Percentiles rank a stretch among this genome's conserved stretches.
These are phyloP conservation scores for Onychomys arenicola DNA, from an alignment of 2,797 vertebrate genomes.

Conservation along the genomic window DNA sequence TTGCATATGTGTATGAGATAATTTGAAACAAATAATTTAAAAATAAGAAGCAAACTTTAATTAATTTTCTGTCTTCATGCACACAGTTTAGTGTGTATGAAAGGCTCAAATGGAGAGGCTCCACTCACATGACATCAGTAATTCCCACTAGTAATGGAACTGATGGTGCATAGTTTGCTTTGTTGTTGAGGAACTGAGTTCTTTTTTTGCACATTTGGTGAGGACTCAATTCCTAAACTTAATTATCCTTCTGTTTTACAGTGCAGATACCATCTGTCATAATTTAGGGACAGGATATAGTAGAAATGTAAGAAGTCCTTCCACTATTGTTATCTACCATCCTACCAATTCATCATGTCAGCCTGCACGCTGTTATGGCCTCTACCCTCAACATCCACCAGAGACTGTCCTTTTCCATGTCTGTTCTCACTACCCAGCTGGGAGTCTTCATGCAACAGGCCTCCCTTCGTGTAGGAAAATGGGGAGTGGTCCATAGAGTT, in stretches of 20 bases:
- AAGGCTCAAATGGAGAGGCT: neutral
- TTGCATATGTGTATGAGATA: too few relatives aligned
- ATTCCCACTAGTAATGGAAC: neutral
- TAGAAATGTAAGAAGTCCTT: neutral
- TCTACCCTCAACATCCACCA: neutral
- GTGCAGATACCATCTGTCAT: neutral
- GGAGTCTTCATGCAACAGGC: neutral
- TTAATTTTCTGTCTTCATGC: neutral
- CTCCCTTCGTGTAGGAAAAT: neutral
- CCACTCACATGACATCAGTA: neutral
- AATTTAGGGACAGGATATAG: neutral
- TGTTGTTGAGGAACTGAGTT: neutral
- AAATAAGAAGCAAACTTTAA: neutral
- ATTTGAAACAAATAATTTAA: neutral
- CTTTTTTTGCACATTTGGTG: neutral
- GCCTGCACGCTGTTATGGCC: neutral
- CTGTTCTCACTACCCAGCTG: neutral
- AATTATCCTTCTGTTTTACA: neutral
- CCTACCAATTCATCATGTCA: neutral
- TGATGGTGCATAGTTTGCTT: neutral
- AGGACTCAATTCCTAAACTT: neutral
- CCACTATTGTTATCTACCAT: neutral
- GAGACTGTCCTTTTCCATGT: neutral
- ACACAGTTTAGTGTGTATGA: neutral
- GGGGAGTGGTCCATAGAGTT: neutral